phyloP scores from a whole-genome alignment of 2,113 vertebrate genomes.

The Micromys minutus region DNA sequence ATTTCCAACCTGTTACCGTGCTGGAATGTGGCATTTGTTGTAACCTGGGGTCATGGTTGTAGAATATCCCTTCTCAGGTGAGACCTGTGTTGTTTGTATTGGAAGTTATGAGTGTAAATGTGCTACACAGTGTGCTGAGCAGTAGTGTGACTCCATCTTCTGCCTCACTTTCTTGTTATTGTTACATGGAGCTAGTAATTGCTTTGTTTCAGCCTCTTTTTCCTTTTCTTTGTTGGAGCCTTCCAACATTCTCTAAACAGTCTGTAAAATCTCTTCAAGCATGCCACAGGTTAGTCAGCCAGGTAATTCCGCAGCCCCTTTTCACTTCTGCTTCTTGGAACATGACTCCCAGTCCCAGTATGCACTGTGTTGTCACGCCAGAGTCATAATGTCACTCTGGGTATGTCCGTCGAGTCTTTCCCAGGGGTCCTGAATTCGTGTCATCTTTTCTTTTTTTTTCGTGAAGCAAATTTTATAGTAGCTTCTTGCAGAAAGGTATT shows the following conservation, averaged over 20 bases:
- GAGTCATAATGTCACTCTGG: not conserved
- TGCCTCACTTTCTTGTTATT: conserved; percentile 24
- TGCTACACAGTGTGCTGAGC: not conserved
- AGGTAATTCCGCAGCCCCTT: not conserved
- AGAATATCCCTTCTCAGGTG: not conserved
- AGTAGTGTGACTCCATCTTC: not conserved
- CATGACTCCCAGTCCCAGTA: not conserved
- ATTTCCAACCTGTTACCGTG: not conserved
- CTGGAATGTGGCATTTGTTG: not conserved
- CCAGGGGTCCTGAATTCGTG: not conserved
- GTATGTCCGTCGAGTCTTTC: not conserved
- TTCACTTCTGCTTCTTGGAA: not conserved
- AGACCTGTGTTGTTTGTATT: not conserved
- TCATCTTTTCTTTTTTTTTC: not conserved
- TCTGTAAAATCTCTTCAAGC: not conserved
- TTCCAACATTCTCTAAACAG: not conserved
- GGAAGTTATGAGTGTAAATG: not conserved
- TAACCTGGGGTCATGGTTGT: not conserved
- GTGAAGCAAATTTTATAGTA: not conserved
- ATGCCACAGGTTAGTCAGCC: not conserved
- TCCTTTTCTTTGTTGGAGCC: not conserved
- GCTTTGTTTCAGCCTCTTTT: not conserved
- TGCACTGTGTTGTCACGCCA: not conserved
- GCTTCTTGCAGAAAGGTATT: not conserved
- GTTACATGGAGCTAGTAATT: not conserved